Percentiles rank a stretch among this genome's conserved stretches.
These are phyloP conservation scores for Acanthosoma haemorrhoidale DNA, from an alignment of 2,888 invertebrate species.

Conservation along the genomic window DNA sequence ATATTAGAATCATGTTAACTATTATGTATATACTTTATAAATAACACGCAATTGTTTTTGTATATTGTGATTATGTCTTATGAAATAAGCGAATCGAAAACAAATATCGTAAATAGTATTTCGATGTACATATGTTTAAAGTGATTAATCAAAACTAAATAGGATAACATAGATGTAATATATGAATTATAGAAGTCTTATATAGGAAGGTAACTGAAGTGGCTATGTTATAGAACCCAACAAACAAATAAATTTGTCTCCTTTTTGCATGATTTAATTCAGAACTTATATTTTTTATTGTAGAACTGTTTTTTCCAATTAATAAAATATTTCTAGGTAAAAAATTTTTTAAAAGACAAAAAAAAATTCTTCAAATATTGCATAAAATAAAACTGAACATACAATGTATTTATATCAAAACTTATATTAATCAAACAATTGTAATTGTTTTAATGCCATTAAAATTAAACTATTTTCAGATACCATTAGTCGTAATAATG, in stretches of 20 bases:
- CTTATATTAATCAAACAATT: neutral
- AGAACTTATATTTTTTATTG: too few species aligned
- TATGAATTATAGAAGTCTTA: conserved; percentile 3
- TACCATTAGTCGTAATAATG: conserved; percentile 22
- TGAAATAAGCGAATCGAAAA: conserved; percentile 25
- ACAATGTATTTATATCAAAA: neutral
- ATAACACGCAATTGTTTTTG: conserved; percentile 28
- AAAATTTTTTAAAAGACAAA: neutral
- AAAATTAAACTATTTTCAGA: neutral
- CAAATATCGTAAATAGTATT: conserved; percentile 30
- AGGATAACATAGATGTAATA: conserved; percentile 30
- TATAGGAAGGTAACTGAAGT: neutral
- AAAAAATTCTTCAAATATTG: neutral
- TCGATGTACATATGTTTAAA: conserved; percentile 42
- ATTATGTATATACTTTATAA: conserved; percentile 33
- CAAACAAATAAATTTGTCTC: too few species aligned
- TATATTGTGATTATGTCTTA: conserved; percentile 29
- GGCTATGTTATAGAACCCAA: neutral
- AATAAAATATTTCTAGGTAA: neutral
- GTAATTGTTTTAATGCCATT: conserved; percentile 11
- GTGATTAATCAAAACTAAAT: conserved; percentile 41
- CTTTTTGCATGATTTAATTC: too few species aligned
- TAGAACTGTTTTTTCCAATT: too few species aligned
- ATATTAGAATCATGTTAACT: conserved; percentile 30
- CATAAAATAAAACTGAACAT: neutral